These are phyloP conservation scores for Chironomus tepperi DNA, from an alignment of 1,140 invertebrate genomes.

Conservation along the genomic window DNA sequence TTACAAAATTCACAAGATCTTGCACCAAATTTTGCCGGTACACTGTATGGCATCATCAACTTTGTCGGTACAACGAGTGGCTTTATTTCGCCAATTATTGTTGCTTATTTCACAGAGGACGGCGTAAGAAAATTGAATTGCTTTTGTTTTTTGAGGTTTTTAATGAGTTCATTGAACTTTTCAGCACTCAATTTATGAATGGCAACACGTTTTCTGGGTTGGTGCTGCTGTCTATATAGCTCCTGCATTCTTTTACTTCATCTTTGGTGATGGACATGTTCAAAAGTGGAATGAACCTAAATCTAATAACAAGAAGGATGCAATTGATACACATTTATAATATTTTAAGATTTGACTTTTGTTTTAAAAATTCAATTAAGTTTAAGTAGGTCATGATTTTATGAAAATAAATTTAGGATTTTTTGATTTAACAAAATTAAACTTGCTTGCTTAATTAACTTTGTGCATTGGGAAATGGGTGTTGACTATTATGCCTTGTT, in stretches of 20 bases:
- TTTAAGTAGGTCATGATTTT: neutral
- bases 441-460: neutral
- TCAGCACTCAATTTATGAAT: constrained; percentile 48
- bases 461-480: neutral
- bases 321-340: neutral
- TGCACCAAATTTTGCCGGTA: constrained; percentile 54
- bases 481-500: constrained; percentile 77
- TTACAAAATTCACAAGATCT: constrained; percentile 74
- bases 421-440: neutral
- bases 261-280: constrained; percentile 42
- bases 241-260: constrained; percentile 44
- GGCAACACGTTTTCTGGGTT: constrained; percentile 54
- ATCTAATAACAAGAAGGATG: neutral
- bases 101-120: constrained; percentile 43
- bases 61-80: constrained; percentile 47
- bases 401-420: neutral
- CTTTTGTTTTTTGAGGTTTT: neutral
- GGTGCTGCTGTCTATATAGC: constrained; percentile 44
- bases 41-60: constrained; percentile 48
- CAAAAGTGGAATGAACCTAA: constrained; percentile 41
- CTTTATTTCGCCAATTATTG: constrained; percentile 45
- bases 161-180: constrained; percentile 26
- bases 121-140: constrained; percentile 36
- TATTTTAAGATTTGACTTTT: neutral
- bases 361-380: neutral